Base-by-base conservation (phyloP, 2,113 vertebrate species). In the Dromiciops gliroides region DNA sequence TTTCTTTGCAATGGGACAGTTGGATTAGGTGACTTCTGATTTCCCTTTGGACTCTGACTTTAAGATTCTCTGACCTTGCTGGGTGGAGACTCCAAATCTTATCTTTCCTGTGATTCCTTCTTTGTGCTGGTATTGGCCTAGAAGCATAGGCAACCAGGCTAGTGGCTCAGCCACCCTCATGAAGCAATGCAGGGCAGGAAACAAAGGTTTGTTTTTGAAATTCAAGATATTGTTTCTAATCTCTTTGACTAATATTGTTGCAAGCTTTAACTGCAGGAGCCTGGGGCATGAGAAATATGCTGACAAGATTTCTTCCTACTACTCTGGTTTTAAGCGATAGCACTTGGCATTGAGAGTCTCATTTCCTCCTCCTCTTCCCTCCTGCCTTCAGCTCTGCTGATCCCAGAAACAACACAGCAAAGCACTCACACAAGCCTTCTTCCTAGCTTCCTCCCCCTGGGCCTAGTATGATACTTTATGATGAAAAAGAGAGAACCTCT, bases 401-500 rank as follows among this genome's bases (percentile, higher is more conserved):
- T 8, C 50, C 60, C 51, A 88, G 83, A 88, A 93, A 92, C 37
- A 75, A 1, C 28, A 50, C 49, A 91, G 44, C 67, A 44, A 44
- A 83, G n/a, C n/a, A 44, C 19, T 44, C 67, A 23, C 37, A n/a
- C 12, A 19, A 75, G 48, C 89, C 0, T 50, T 91, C 12, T 25
- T 0, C 19, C 89, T 51, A 56, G 3, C 67, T 93, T 51, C 22
- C 24, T 24, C 47, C 26, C 50, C 26, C 22, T 8, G n/a, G n/a
- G n/a, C 51, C 10, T 0, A 67, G 26, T 2, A 19, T 0, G 19
- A 89, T 12, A 1, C 2, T 0, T 37, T 91, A 56, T 50, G 51
- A 93, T 50, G 11, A 52, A 44, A 92, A 89, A 89, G 26, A 0
- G 23, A n/a, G 28, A n/a, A 22, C 97, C 98, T 93, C 96, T 97